Evolutionary conservation across 2,888 invertebrate species (phyloP).

Genomic region (Drosophila histrio): DNA sequence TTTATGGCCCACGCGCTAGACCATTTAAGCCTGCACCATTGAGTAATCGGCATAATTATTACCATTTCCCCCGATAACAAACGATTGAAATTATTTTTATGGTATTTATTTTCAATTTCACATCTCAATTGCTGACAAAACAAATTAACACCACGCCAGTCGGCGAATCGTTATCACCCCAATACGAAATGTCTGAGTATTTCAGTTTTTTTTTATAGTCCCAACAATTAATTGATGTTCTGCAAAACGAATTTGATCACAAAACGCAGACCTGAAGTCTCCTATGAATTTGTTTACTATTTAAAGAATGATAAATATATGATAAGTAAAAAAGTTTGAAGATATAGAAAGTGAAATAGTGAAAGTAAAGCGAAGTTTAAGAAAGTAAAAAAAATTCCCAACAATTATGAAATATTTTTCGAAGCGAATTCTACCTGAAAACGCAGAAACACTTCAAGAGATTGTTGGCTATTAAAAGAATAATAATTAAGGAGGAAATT

Average conservation of each 20-base stretch:
- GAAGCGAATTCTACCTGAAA: too few relatives aligned
- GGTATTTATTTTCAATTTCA: slow-evolving; percentile 66
- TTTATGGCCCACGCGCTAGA: slow-evolving; percentile 36
- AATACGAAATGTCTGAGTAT: slow-evolving; percentile 3
- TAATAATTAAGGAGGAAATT: too few relatives aligned
- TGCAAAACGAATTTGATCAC: neutral
- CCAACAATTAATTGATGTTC: neutral
- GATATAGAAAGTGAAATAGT: too few relatives aligned
- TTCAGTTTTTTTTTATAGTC: slow-evolving; percentile 6
- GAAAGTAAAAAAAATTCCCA: too few relatives aligned
- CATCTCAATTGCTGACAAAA: slow-evolving; percentile 43
- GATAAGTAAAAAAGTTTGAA: too few relatives aligned
- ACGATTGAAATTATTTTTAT: slow-evolving; percentile 17
- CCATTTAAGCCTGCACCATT: slow-evolving; percentile 11
- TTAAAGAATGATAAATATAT: neutral
- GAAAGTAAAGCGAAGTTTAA: too few relatives aligned
- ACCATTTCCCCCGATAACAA: slow-evolving; percentile 40
- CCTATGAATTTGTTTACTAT: neutral
- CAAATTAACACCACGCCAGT: slow-evolving; percentile 31
- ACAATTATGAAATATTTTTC: too few relatives aligned
- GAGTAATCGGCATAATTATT: slow-evolving; percentile 38
- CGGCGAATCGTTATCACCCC: slow-evolving; percentile 28
- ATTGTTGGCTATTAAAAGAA: too few relatives aligned
- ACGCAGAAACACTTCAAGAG: too few relatives aligned
- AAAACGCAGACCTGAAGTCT: neutral